Percentiles rank a stretch among this genome's conserved stretches.
Conservation (phyloP, 2,888 invertebrate species). For the Dryobota labecula region DNA sequence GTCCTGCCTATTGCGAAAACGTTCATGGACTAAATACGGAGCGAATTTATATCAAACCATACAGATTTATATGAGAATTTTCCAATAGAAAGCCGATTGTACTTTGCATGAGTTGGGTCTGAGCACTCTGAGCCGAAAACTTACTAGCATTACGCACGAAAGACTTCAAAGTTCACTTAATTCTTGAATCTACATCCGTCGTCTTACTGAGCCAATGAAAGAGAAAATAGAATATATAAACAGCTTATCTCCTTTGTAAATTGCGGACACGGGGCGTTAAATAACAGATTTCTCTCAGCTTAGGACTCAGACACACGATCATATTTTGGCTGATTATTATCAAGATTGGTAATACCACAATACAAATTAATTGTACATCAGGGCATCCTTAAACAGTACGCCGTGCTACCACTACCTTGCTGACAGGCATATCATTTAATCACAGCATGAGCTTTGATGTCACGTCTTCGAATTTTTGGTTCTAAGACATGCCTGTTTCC, state of each 20-base stretch:
- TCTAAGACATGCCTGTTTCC: too few relatives aligned
- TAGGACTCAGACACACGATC: slow-evolving; percentile 37
- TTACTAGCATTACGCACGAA: slow-evolving; percentile 17
- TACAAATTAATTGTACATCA: background rate
- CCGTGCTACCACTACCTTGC: background rate
- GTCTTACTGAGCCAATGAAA: slow-evolving; percentile 44
- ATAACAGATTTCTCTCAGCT: slow-evolving; percentile 61
- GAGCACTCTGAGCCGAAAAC: slow-evolving; percentile 4
- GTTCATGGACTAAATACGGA: background rate
- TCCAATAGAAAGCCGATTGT: slow-evolving; percentile 5
- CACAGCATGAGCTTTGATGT: background rate
- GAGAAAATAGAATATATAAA: slow-evolving; percentile 59
- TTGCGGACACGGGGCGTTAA: slow-evolving; percentile 56
- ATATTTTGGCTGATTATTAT: slow-evolving; percentile 20
- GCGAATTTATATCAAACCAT: background rate
- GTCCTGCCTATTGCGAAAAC: too few relatives aligned
- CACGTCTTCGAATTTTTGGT: too few relatives aligned
- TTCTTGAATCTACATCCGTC: slow-evolving; percentile 31
- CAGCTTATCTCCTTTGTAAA: slow-evolving; percentile 58
- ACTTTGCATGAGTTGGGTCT: background rate
- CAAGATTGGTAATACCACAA: background rate
- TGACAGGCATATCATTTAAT: background rate
- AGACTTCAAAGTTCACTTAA: slow-evolving; percentile 25
- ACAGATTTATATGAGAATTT: background rate
- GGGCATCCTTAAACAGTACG: background rate